Evolutionary conservation across 1,140 invertebrate genomes (phyloP), one percentile per base, ranked within the genome.

Genomic region (Temnothorax longispinosus): DNA sequence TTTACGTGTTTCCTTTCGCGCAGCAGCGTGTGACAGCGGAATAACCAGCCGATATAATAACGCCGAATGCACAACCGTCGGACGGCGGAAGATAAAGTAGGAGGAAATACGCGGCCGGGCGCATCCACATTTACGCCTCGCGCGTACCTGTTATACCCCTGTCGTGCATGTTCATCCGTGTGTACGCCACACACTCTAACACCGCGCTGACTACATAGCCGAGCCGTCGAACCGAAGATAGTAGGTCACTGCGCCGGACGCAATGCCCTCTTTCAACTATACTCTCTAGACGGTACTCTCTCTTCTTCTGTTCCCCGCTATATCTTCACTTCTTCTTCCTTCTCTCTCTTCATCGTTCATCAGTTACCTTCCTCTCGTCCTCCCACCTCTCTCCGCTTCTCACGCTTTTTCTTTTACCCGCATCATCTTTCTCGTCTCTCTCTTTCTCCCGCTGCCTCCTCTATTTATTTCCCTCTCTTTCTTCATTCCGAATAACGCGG

Each of bases 161-260:
- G 58, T 71, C n/a, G 6, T 32, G 54, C 72, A 13, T 41, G 44
- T 11, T n/a, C 32, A 4, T 32, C 65, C 27, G 47, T 75, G 32
- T 27, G 41, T 18, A 71, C 35, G n/a, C 56, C 27, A 69, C 50
- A 47, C 50, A 38, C 54, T 58, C 64, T 76, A 65, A 85, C 82
- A 85, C 82, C 27, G 32, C 27, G 32, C 60, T 87, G 86, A 88
- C 90, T 90, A 86, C 72, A 84, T 56, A 62, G 69, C 32, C 38
- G 89, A 91, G 77, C 90, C 92, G 94, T 74, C 93, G 93, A 93
- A 94, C 89, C 94, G 94, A 93, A 91, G 93, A 95, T 95, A 94
- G 95, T 95, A 94, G 95, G 95, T 95, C 95, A 95, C 88, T 92
- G 92, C 94, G 95, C 94, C 95, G 94, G 95, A 95, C 94, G 94